Base-by-base conservation (phyloP, 2,113 vertebrate species). In the Sturnus vulgaris region DNA sequence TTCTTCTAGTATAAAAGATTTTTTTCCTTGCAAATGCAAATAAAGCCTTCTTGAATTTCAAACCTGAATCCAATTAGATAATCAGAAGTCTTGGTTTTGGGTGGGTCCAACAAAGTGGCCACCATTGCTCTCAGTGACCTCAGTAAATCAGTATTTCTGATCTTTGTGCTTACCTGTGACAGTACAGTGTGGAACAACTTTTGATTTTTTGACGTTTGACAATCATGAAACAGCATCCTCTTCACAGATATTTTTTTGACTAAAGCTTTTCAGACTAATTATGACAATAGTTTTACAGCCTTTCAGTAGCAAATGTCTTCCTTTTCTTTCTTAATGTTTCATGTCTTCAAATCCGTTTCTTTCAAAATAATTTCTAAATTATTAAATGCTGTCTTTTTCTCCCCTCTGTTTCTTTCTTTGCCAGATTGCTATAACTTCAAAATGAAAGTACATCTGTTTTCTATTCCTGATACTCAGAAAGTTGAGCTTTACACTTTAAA, bases 401-500 rank as follows among this genome's bases (percentile, higher is more conserved):
- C 5, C 2, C 5, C 10, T 11, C 12, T n/a, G 3, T n/a, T 40
- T 0, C 11, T 49, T 24, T 39, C 52, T 55, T 57, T 15, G 4
- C 31, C 22, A 55, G 2, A 8, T 33, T 57, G 18, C 3, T 17
- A 56, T 50, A 61, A 77, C 19, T 83, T 81, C 30, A 70, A 40
- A 86, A 77, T 17, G 9, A 59, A 78, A 75, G 2, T 44, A 47
- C 22, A 16, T 22, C 11, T 70, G 10, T 75, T 75, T 78, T 80
- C 17, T 52, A 3, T 40, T 52, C 21, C 10, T 73, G 39, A n/a
- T 39, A 61, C 31, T 76, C 19, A 63, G 16, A 66, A 93, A 42
- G 25, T 30, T 13, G 35, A 93, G 13, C 1, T 73, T 86, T 75
- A 56, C 9, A 52, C 2, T 78, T 76, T 64, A 47, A 73, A 83